These are phyloP conservation scores for Dromius quadrimaculatus DNA, from an alignment of 2,888 invertebrate species.

Conservation along the genomic window DNA sequence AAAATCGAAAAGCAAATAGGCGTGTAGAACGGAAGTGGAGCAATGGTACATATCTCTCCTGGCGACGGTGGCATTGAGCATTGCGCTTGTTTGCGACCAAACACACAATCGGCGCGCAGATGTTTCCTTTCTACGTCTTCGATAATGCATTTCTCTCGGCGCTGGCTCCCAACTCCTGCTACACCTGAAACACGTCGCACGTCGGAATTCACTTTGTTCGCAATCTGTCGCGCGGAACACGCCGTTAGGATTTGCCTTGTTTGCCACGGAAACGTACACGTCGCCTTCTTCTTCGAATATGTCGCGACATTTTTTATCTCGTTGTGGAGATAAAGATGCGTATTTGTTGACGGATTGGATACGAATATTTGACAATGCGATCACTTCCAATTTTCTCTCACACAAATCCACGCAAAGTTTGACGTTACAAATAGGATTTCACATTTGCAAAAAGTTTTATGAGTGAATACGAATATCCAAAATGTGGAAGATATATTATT, in stretches of 20 bases:
- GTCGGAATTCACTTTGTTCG: slow-evolving; percentile 52
- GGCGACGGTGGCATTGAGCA: slow-evolving; percentile 28
- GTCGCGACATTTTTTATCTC: slow-evolving; percentile 34
- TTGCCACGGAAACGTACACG: slow-evolving; percentile 44
- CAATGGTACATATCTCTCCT: slow-evolving; percentile 14
- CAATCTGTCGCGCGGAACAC: slow-evolving; percentile 51
- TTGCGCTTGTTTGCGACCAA: slow-evolving; percentile 49
- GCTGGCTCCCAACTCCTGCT: slow-evolving; percentile 1
- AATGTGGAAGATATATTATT: too few relatives aligned
- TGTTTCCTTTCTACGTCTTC: slow-evolving; percentile 51
- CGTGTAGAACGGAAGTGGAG: slow-evolving; percentile 8
- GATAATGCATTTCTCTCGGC: slow-evolving; percentile 51
- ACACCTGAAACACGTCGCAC: slow-evolving; percentile 49
- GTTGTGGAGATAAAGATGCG: slow-evolving; percentile 31
- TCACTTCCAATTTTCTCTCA: slow-evolving; percentile 4
- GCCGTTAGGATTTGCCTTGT: slow-evolving; percentile 48
- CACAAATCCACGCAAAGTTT: neutral
- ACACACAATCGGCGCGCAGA: slow-evolving; percentile 50
- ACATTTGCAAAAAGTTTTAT: slow-evolving; percentile 18
- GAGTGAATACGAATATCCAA: too few relatives aligned
- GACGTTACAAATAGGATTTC: neutral
- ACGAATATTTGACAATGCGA: slow-evolving; percentile 30
- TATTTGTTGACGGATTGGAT: slow-evolving; percentile 31
- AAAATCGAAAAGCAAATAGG: slow-evolving; percentile 41
- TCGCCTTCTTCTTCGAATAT: neutral